Evolutionary conservation across 2,888 invertebrate species (phyloP).

Genomic region (Macrosoma leucophasiata): DNA sequence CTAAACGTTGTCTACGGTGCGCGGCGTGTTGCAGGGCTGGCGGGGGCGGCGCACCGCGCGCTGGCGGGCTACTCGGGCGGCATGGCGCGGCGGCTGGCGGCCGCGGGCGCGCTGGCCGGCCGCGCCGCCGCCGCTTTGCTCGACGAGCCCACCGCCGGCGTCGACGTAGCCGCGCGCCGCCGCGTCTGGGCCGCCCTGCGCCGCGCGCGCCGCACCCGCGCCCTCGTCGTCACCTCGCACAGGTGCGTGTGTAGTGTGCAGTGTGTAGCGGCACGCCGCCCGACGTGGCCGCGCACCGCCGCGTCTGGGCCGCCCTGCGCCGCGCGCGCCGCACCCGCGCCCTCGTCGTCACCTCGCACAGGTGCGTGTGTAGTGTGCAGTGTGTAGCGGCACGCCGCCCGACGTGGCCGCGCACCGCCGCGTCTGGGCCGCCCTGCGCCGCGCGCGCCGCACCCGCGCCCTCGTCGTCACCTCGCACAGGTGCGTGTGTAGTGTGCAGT

Average conservation of each 20-base stretch:
- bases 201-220: slow-evolving; percentile 64
- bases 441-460: slow-evolving; percentile 77
- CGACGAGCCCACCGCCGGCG: slow-evolving; percentile 84
- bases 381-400: slow-evolving; percentile 46
- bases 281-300: slow-evolving; percentile 12
- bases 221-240: slow-evolving; percentile 80
- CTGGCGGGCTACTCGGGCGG: slow-evolving; percentile 79
- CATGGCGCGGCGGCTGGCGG: slow-evolving; percentile 77
- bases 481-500: slow-evolving; percentile 77
- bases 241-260: no score
- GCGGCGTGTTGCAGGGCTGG: slow-evolving; percentile 25
- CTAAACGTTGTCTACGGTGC: no score
- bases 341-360: no score
- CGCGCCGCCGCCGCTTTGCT: slow-evolving; percentile 77
- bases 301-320: slow-evolving; percentile 80
- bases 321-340: no score
- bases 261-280: neutral
- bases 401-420: slow-evolving; percentile 23
- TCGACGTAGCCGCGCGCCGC: slow-evolving; percentile 80
- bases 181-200: slow-evolving; percentile 78
- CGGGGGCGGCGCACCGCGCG: slow-evolving; percentile 22
- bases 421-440: slow-evolving; percentile 79
- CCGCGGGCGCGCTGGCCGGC: slow-evolving; percentile 30
- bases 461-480: slow-evolving; percentile 29
- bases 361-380: no score